These are phyloP conservation scores for Takifugu flavidus DNA, from an alignment of 2,113 vertebrate genomes.

Conservation along the genomic window DNA sequence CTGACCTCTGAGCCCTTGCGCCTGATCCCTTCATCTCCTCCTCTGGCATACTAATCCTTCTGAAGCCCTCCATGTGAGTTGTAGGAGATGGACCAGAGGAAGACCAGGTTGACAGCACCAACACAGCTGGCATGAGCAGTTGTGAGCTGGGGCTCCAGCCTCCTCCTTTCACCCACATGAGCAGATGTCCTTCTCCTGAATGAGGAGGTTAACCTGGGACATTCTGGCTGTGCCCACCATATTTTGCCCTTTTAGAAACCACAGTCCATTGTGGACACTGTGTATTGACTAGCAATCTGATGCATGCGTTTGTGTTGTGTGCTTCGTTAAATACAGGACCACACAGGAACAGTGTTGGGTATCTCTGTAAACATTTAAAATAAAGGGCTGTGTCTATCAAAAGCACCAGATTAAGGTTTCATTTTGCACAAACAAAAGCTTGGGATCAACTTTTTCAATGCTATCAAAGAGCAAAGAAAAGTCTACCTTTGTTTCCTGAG, in stretches of 20 bases:
- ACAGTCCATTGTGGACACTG: conserved; percentile 24
- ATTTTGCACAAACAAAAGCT: conserved; percentile 66
- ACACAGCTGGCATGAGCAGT: conserved; percentile 66
- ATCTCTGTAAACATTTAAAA: conserved; percentile 68
- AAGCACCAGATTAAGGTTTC: conserved; percentile 60
- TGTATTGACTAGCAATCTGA: conserved; percentile 47
- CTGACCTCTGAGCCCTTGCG: conserved; percentile 64
- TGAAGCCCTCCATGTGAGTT: conserved; percentile 49
- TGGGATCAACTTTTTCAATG: conserved; percentile 33
- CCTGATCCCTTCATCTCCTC: conserved; percentile 44
- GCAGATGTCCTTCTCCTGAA: conserved; percentile 28
- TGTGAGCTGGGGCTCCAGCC: conserved; percentile 4
- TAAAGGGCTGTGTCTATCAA: conserved; percentile 63
- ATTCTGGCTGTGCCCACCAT: conserved; percentile 16
- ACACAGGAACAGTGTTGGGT: conserved; percentile 68
- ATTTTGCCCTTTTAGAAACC: conserved; percentile 25
- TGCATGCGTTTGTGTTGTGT: conserved; percentile 34
- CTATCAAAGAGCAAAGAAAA: conserved; percentile 33
- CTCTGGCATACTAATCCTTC: conserved; percentile 60
- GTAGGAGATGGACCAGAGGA: conserved; percentile 61
- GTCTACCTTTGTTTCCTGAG: conserved; percentile 41
- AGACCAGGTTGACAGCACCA: conserved; percentile 68
- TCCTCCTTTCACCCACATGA: conserved; percentile 13
- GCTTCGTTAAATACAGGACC: conserved; percentile 67
- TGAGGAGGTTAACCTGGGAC: conserved; percentile 17